phyloP scores from a whole-genome alignment of 2,113 vertebrate genomes.

The Chiloscyllium plagiosum region DNA sequence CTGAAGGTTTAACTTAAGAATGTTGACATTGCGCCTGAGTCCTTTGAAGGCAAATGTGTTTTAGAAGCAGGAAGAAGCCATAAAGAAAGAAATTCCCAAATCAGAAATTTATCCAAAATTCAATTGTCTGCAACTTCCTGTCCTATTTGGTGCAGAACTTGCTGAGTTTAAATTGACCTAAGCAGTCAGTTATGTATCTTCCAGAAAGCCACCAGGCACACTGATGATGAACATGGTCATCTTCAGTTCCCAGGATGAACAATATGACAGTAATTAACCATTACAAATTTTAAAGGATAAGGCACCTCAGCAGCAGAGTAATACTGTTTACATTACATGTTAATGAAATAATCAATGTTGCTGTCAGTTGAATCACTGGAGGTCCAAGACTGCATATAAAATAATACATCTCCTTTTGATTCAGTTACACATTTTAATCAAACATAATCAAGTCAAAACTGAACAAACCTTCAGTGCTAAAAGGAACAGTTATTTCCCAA shows the following conservation, averaged over 20 bases:
- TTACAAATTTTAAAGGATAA: background rate
- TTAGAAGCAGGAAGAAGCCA: too few species aligned
- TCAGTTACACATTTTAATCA: background rate
- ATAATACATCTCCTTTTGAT: background rate
- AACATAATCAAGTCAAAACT: background rate
- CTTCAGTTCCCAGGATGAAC: background rate
- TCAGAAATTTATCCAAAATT: background rate
- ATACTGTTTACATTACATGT: background rate
- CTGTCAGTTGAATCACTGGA: background rate
- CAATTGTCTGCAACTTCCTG: background rate
- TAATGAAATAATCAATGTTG: background rate
- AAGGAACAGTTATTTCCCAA: background rate
- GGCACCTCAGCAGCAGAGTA: background rate
- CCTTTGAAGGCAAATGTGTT: too few species aligned
- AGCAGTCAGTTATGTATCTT: background rate
- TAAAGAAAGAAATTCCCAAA: too few species aligned
- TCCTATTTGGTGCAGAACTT: background rate
- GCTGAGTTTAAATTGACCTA: background rate
- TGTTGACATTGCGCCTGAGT: too few species aligned
- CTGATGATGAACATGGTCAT: too few species aligned
- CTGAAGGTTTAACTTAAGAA: too few species aligned
- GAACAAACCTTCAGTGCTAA: background rate
- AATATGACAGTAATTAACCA: background rate
- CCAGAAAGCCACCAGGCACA: background rate
- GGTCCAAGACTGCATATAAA: background rate